Evolutionary conservation across 2,797 vertebrate species (phyloP).

Genomic region (Bryconaethiops microstoma): DNA sequence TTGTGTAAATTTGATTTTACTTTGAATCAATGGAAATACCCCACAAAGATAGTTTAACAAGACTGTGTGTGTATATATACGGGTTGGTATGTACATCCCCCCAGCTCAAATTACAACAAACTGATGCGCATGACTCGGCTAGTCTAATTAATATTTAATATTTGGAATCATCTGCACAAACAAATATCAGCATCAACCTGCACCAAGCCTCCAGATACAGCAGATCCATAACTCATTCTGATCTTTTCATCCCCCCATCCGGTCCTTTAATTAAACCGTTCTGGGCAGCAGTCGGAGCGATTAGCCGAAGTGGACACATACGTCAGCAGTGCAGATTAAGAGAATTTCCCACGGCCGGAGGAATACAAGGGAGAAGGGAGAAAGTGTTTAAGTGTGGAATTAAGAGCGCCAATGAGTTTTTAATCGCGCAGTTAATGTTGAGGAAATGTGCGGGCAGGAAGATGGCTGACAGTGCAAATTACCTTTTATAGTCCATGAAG

Average conservation of each 20-base stretch:
- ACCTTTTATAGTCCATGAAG: constrained; percentile 66
- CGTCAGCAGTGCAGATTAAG: constrained; percentile 55
- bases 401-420: constrained; percentile 76
- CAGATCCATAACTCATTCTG: background rate
- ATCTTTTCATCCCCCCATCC: constrained; percentile 60
- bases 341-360: constrained; percentile 23
- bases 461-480: constrained; percentile 71
- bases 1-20: background rate
- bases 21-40: background rate
- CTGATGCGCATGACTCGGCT: constrained; percentile 16
- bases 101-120: constrained; percentile 18
- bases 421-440: constrained; percentile 79
- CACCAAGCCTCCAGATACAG: constrained; percentile 22
- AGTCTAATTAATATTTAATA: constrained; percentile 32
- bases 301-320: constrained; percentile 66
- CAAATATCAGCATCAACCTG: constrained; percentile 20
- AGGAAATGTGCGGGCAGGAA: constrained; percentile 68
- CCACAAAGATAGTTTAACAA: background rate
- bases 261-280: constrained; percentile 74
- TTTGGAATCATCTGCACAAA: constrained; percentile 27
- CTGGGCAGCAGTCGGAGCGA: constrained; percentile 53
- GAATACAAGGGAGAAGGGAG: constrained; percentile 55
- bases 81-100: background rate
- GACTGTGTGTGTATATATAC: background rate
- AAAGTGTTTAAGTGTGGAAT: constrained; percentile 80